A percentile compares a stretch with the other conserved stretches of the same genome.
phyloP scores from a whole-genome alignment of 2,888 invertebrate genomes.

The Drosophila melanosoma region DNA sequence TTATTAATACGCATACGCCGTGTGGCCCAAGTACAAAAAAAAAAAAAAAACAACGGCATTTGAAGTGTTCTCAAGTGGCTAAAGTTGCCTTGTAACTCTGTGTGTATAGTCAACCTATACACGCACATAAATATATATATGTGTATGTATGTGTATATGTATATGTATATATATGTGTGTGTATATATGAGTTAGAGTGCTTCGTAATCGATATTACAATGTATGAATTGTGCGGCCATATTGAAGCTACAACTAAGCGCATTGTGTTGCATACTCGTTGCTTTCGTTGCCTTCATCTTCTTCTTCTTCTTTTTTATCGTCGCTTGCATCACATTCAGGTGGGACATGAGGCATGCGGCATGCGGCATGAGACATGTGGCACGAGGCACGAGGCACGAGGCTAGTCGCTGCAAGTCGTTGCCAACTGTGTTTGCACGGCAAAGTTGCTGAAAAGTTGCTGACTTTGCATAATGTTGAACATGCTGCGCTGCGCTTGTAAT shows the following conservation, averaged over 20 bases:
- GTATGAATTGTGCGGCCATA: slow-evolving; percentile 67
- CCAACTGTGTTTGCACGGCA: slow-evolving; percentile 40
- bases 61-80: slow-evolving; percentile 52
- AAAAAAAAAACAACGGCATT: slow-evolving; percentile 39
- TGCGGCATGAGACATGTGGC: neutral
- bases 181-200: slow-evolving; percentile 57
- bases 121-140: neutral
- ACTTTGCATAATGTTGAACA: slow-evolving; percentile 41
- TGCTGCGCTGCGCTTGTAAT: slow-evolving; percentile 20
- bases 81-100: slow-evolving; percentile 30
- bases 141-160: neutral
- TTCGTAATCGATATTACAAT: slow-evolving; percentile 78
- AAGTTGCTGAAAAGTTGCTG: slow-evolving; percentile 54
- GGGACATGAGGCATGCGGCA: neutral
- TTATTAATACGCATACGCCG: slow-evolving; percentile 68
- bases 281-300: slow-evolving; percentile 30
- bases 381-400: neutral
- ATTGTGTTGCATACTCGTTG: slow-evolving; percentile 62
- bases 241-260: slow-evolving; percentile 58
- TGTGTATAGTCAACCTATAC: neutral
- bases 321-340: slow-evolving; percentile 51
- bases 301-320: slow-evolving; percentile 48
- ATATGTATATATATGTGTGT: neutral
- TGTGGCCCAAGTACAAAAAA: slow-evolving; percentile 35
- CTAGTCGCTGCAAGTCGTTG: slow-evolving; percentile 1